Evolutionary conservation across 2,888 invertebrate species (phyloP), one percentile per base, ranked within the genome.

Genomic region (Cephalotes varians): DNA sequence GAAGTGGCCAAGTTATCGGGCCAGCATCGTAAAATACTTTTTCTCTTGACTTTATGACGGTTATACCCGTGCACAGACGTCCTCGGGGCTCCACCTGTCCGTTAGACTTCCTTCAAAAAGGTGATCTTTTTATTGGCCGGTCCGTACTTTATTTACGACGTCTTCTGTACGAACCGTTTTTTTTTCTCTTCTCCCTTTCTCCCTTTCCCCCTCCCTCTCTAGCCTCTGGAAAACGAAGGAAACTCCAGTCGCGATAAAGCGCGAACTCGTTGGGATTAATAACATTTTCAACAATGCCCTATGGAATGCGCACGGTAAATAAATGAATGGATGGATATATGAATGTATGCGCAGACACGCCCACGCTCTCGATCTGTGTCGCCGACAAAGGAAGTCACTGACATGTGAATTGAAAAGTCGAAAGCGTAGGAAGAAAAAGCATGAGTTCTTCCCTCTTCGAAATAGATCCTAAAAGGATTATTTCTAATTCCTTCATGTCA

Each of bases 401-500:
- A 54, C 69, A 67, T 58, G 21, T 10, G 65, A 81, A 86, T 86
- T 87, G 82, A 85, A 86, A 88, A 85, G 82, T 87, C 85, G 65
- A 74, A 47, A 58, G 47, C 54, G 77, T 67, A 71, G 54, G 49
- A 74, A 21, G 65, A 54, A 60, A 67, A 79, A 81, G 64, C 81
- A 72, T 37, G 82, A 58, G 60, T 34, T 31, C 47, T 44, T 34
- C 62, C 64, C 49, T 64, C 49, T 34, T n/a, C 34, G 28, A 25
- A 37, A 7, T 51, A 47, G 60, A 58, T 49, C 49, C 28, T 54
- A 79, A 71, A 49, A 65, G 81, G 87, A 90, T 90, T 89, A 87
- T 89, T 90, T 90, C 87, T 91, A 90, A 90, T 90, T 88, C 83
- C 85, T 84, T 72, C 60, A 67, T 85, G 84, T 72, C 83, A 86